Base-by-base conservation (phyloP, 2,888 invertebrate genomes). In the Suillia variegata region DNA sequence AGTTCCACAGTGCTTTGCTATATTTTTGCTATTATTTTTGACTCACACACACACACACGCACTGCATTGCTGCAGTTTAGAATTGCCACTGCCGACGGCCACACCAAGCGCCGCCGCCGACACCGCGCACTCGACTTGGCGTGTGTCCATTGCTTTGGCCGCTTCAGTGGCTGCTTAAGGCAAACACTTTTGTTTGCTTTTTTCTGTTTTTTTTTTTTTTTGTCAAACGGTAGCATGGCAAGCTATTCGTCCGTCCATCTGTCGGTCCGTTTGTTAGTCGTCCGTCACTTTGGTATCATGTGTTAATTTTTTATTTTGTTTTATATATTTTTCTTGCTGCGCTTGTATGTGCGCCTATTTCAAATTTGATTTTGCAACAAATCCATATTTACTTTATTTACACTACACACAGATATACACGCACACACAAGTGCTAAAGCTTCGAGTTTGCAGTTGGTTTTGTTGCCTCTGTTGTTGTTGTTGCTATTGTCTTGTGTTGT, bases 361-460 rank as follows among this genome's bases (percentile, higher is more conserved):
- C 38, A 24, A 31, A 56, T 42, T 42, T 74, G 70, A 74, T 72
- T 70, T 74, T 70, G 73, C 68, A 75, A 70, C 65, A 69, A 70
- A 73, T 73, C 69, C 66, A 70, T 74, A 67, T 73, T 73, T 73
- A 62, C 70, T 66, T 68, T 68, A 42, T 42, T 42, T 24, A 45
- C 38, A 51, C 18, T 48, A 54, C 67, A 52, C 63, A 63, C 56
- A 55, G 57, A 51, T 47, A 62, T 55, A 54, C 56, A 13, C 59
- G 64, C 64, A 50, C 26, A 31, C 17, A 31, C 18, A 26, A 31
- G 6, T 31, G 31, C 6, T 31, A 31, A 12, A 8, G 12, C 31
- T n/a, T n/a, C n/a, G n/a, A n/a, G n/a, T n/a, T n/a, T n/a, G n/a
- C n/a, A n/a, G n/a, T n/a, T n/a, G n/a, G 61, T 47, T 50, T 48